Evolutionary conservation across 2,113 vertebrate genomes (phyloP).

Genomic region (Marmota flaviventris): DNA sequence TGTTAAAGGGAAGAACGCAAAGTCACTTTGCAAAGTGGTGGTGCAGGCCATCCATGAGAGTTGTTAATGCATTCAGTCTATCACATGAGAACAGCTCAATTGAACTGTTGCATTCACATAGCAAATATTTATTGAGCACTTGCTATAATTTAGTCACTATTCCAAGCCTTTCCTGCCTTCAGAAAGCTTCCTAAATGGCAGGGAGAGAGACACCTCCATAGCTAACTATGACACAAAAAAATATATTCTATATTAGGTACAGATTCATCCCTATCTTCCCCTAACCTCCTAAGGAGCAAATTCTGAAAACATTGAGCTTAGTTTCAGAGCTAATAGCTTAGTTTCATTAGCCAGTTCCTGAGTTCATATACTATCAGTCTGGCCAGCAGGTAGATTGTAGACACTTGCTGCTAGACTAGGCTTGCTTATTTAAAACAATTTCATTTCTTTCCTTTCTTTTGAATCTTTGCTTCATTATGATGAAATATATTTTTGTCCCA

Average conservation of each 20-base stretch:
- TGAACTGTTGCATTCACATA: not conserved
- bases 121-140: not conserved
- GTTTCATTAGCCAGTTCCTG: not conserved
- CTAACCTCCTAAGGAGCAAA: not conserved
- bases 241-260: not conserved
- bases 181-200: not conserved
- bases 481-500: slow-evolving; percentile 21
- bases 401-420: not conserved
- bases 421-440: slow-evolving; percentile 46
- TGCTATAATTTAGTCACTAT: not conserved
- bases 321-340: not conserved
- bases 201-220: not conserved
- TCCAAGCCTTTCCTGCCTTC: not conserved
- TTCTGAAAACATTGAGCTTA: not conserved
- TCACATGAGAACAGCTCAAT: not conserved
- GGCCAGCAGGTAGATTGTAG: not conserved
- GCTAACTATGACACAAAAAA: not conserved
- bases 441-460: not conserved
- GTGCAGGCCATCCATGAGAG: not conserved
- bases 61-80: not conserved
- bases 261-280: not conserved
- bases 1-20: not conserved
- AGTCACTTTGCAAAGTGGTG: not conserved
- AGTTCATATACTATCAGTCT: not conserved
- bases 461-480: slow-evolving; percentile 1